Evolutionary conservation across 2,888 invertebrate genomes (phyloP), one percentile per base, ranked within the genome.

Genomic region (Stenurella melanura): DNA sequence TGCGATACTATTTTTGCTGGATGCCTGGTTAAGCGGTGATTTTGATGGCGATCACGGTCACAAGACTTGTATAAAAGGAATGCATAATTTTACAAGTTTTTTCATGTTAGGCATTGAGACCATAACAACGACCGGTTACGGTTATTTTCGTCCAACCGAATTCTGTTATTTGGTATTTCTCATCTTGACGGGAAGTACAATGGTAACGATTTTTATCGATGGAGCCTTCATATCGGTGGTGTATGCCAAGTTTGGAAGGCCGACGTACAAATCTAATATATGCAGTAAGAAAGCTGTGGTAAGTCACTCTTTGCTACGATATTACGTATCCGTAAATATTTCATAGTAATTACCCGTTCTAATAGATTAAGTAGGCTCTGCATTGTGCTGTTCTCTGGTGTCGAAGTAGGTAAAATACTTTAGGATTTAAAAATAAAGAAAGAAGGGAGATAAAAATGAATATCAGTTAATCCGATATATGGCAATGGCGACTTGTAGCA

Each of bases 211-310:
- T 56, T 76, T 84, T 30, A 84, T 85, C 57, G 84, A 86, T 73
- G 87, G 87, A 87, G 82, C 83, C 66, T 88, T 90, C 85, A 87
- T 90, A 18, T 89, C 90, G 18, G 88, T 90, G n/a, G 88, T 93
- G 4, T 94, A 94, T 85, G 93, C 93, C 11, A 94, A 94, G 88
- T 90, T 94, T 83, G 92, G 93, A 10, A 88, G 93, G 57, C 93
- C 93, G 0, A 82, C 80, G 34, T 68, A 78, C 15, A 75, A 81
- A 73, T 85, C 85, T 78, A 87, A 86, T 70, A 85, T 83, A 18
- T 97, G 96, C 89, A 96, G 96, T 83, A 95, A 93, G 81, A 92
- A 92, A 75, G 93, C 93, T n/a, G 91, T 93, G 82, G 93, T 93
- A 85, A 90, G 91, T 89, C 26, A 58, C 10, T 5, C 0, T 60